These are phyloP conservation scores for Dermolepida albohirtum DNA, from an alignment of 2,888 invertebrate genomes.

Conservation along the genomic window DNA sequence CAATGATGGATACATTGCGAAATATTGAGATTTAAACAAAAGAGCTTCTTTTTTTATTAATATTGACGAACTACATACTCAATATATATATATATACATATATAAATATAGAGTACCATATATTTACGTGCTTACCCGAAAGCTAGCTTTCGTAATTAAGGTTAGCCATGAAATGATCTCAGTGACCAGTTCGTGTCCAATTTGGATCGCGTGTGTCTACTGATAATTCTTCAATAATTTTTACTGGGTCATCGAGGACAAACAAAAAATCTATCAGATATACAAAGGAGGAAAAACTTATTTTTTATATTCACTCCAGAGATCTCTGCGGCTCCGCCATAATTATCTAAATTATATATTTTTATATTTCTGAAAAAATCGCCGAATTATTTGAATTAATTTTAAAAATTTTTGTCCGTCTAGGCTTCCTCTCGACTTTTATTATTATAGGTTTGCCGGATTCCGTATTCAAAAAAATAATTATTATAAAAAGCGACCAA, in stretches of 20 bases:
- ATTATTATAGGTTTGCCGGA: slow-evolving; percentile 29
- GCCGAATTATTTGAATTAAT: slow-evolving; percentile 59
- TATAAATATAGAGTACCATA: neutral
- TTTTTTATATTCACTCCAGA: slow-evolving; percentile 53
- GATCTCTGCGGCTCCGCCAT: slow-evolving; percentile 46
- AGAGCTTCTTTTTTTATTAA: too few relatives aligned
- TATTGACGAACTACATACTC: too few relatives aligned
- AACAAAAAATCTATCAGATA: slow-evolving; percentile 52
- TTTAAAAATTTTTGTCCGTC: slow-evolving; percentile 50
- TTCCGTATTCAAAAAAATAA: slow-evolving; percentile 22
- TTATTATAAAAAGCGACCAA: slow-evolving; percentile 24
- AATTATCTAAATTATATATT: slow-evolving; percentile 62
- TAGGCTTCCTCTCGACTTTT: slow-evolving; percentile 43
- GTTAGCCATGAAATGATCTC: slow-evolving; percentile 42
- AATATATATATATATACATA: too few relatives aligned
- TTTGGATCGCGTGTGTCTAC: slow-evolving; percentile 59
- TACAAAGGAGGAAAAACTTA: slow-evolving; percentile 51
- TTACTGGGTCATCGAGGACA: slow-evolving; percentile 60
- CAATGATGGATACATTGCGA: too few relatives aligned
- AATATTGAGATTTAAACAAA: too few relatives aligned
- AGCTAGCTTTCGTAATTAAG: slow-evolving; percentile 43
- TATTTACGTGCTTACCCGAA: slow-evolving; percentile 35
- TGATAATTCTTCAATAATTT: slow-evolving; percentile 60
- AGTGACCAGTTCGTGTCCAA: slow-evolving; percentile 57
- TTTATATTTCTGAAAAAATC: slow-evolving; percentile 56